Percentiles rank a stretch among this genome's conserved stretches.
phyloP scores from a whole-genome alignment of 53 echinoderm and acorn worm genomes.

The Holothuria leucospilota region DNA sequence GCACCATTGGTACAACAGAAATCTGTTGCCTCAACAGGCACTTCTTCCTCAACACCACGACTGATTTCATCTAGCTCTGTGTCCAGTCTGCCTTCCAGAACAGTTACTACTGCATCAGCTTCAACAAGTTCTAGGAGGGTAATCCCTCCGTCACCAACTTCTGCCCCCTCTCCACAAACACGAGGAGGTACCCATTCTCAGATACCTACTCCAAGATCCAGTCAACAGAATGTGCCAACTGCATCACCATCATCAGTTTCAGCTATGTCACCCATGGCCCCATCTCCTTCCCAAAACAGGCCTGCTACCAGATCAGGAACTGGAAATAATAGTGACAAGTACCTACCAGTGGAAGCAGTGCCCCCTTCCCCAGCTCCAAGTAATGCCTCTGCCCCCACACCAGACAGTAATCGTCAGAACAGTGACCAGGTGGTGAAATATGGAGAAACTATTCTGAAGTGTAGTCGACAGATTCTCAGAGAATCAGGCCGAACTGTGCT shows the following conservation, averaged over 20 bases:
- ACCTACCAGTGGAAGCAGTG: constrained; percentile 82
- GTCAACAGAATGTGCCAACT: not conserved
- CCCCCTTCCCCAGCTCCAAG: constrained; percentile 55
- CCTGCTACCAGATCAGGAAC: constrained; percentile 56
- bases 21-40: not conserved
- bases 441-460: constrained; percentile 83
- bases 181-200: constrained; percentile 6
- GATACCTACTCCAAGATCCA: not conserved
- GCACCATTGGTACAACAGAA: not conserved
- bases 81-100: not conserved
- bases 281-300: constrained; percentile 47
- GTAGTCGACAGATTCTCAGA: constrained; percentile 93
- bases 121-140: not conserved
- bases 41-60: not conserved
- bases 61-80: not conserved
- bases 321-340: constrained; percentile 90
- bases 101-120: not conserved
- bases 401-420: constrained; percentile 14
- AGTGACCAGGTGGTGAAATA: constrained; percentile 90
- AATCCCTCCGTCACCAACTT: constrained; percentile 6
- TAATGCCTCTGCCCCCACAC: constrained; percentile 42
- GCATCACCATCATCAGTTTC: not conserved
- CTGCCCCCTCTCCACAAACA: not conserved
- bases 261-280: constrained; percentile 40
- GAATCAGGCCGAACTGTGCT: constrained; percentile 97